Evolutionary conservation across 2,113 vertebrate species (phyloP), one percentile per base, ranked within the genome.

Genomic region (Melanotaenia duboulayi): DNA sequence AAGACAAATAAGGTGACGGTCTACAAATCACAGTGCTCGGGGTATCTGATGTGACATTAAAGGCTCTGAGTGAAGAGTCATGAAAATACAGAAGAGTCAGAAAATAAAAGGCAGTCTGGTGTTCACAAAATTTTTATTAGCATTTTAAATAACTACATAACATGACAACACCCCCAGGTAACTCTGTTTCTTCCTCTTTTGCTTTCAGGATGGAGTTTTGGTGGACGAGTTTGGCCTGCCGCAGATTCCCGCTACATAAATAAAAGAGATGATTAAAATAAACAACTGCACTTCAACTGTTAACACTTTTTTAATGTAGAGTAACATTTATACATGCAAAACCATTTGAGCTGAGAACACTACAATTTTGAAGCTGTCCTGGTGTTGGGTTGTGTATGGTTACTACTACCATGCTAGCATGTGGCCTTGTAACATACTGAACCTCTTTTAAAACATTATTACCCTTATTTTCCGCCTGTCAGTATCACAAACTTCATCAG

Each of bases 191-290:
- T 20, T 64, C 28, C 4, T 23, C 44, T 22, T 81, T 20, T 81
- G 35, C 80, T 84, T 85, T 76, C 84, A 99, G 98, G 98, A 99
- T 65, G 97, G 98, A 0, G 96, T 99, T 12, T 66, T 99, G 92
- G 97, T 99, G 90, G 98, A 99, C 88, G 98, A 99, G 88, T 99
- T 99, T 42, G 97, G 97, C 52, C 91, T 99, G 82, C 97, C 97
- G 72, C 97, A 99, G 93, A 99, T 99, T 58, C 97, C 98, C 46
- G 97, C 98, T 58, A 94, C 96, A 81, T 99, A 98, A 93, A 88
- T 39, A 12, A 20, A 20, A 12, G 40, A 56, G 39, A 2, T 40
- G 39, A 63, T 46, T 13, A 17, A 14, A 82, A n/a, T n/a, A n/a
- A n/a, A 61, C 62, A 46, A 71, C 78, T 89, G 83, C 87, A 89